Conservation (phyloP, 2,797 vertebrate genomes). For the Pristis pectinata region DNA sequence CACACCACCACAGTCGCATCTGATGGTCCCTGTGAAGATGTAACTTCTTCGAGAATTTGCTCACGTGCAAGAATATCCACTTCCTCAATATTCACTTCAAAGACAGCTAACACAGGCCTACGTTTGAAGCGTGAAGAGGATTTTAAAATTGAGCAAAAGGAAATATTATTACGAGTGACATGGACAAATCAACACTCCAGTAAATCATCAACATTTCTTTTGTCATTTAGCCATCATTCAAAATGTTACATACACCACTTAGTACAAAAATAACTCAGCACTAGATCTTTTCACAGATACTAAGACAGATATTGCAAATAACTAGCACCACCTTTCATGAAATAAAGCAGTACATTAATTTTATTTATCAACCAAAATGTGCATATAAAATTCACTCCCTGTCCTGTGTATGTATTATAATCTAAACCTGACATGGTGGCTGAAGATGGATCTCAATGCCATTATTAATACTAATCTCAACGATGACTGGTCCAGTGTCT, state of each 20-base stretch:
- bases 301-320: neutral
- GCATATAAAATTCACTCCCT: too few species aligned
- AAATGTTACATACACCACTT: neutral
- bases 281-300: neutral
- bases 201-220: neutral
- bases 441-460: neutral
- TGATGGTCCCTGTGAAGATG: slow-evolving; percentile 64
- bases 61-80: slow-evolving; percentile 59
- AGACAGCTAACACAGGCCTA: slow-evolving; percentile 66
- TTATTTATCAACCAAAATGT: too few species aligned
- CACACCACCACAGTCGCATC: slow-evolving; percentile 64
- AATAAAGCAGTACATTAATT: too few species aligned
- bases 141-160: neutral
- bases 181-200: neutral
- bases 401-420: neutral
- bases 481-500: neutral
- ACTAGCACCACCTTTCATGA: neutral
- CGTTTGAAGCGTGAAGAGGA: slow-evolving; percentile 9
- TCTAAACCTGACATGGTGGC: neutral
- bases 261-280: neutral
- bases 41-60: slow-evolving; percentile 63
- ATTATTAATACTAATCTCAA: neutral
- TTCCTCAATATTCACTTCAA: slow-evolving; percentile 67
- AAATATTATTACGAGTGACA: neutral
- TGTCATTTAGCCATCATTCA: neutral